These are phyloP conservation scores for Urocynchramus pylzowi DNA, from an alignment of 2,113 vertebrate genomes.

Conservation along the genomic window DNA sequence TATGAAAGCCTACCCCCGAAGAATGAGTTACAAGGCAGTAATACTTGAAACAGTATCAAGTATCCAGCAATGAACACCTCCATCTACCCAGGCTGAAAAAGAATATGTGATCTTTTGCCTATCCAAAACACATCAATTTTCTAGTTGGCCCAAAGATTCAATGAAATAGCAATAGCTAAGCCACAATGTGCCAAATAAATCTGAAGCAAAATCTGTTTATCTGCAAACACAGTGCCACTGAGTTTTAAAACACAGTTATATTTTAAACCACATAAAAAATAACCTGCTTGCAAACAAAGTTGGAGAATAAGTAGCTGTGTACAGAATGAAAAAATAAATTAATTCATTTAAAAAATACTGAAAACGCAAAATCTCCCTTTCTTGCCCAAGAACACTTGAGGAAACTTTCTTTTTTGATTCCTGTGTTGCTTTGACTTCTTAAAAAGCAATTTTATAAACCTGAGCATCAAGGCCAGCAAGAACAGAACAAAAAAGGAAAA, in stretches of 20 bases:
- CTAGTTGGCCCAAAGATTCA: not conserved
- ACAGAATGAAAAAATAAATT: not conserved
- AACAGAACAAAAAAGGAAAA: too few species aligned
- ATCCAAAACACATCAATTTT: not conserved
- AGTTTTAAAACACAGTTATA: not conserved
- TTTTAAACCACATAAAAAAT: not conserved
- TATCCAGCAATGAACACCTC: not conserved
- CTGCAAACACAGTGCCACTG: not conserved
- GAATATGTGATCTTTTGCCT: not conserved
- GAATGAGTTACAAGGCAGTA: not conserved
- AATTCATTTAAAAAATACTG: not conserved
- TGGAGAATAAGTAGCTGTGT: not conserved
- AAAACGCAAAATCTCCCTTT: not conserved
- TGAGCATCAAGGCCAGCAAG: not conserved
- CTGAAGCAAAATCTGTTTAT: slow-evolving; percentile 4
- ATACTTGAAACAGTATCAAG: not conserved
- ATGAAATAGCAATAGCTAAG: not conserved
- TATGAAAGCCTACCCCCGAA: not conserved
- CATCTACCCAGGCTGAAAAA: not conserved
- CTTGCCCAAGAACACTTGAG: not conserved
- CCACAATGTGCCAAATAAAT: not conserved
- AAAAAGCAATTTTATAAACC: not conserved
- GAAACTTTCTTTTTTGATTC: not conserved
- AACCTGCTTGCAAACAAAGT: not conserved
- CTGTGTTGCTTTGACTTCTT: not conserved